Evolutionary conservation across 2,888 invertebrate genomes (phyloP).

Genomic region (Macropis europaea): DNA sequence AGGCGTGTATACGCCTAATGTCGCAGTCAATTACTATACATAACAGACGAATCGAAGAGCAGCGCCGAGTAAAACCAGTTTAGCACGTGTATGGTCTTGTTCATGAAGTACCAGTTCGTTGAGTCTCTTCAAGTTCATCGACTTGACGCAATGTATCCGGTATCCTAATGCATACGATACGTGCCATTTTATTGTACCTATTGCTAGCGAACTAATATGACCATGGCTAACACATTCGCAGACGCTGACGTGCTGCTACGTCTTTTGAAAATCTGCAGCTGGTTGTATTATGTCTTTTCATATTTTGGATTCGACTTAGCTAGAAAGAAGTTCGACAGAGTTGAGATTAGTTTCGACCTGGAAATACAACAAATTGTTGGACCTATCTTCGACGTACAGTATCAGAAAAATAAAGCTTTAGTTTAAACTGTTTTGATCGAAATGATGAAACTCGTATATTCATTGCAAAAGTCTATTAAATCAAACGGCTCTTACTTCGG

Average conservation of each 20-base stretch:
- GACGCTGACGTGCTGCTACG: no score
- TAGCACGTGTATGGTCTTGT: conserved; percentile 58
- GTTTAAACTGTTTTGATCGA: no score
- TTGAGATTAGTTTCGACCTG: no score
- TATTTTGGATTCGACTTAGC: no score
- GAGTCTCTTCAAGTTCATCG: conserved; percentile 50
- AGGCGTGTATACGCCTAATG: conserved; percentile 55
- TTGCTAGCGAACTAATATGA: neutral
- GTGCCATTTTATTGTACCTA: conserved; percentile 33
- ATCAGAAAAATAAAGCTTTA: no score
- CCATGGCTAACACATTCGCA: no score
- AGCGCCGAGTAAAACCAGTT: conserved; percentile 55
- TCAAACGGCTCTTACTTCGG: no score
- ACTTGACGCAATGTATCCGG: conserved; percentile 48
- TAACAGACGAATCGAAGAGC: conserved; percentile 59
- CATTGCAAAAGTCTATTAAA: neutral
- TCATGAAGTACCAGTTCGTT: conserved; percentile 40
- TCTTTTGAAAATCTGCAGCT: no score
- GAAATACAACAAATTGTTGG: no score
- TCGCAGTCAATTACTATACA: conserved; percentile 56
- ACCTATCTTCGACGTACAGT: no score
- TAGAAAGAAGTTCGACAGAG: no score
- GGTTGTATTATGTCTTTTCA: no score
- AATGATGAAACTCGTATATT: neutral
- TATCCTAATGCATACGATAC: conserved; percentile 29